A percentile compares a stretch with the other conserved stretches of the same genome.
phyloP scores from a whole-genome alignment of 1,140 invertebrate species.

The Pemphigus obesinymphae region DNA sequence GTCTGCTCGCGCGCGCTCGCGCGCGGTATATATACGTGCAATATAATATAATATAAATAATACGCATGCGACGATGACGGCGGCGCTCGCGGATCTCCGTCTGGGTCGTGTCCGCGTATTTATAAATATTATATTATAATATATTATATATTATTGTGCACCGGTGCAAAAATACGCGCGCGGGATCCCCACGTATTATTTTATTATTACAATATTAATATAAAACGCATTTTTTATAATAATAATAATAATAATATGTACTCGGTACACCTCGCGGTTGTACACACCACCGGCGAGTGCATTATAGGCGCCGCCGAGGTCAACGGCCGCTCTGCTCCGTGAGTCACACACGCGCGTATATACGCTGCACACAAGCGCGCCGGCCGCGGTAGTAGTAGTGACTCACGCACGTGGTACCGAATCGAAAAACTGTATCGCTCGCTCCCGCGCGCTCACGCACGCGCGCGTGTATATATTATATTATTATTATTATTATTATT shows the following conservation, averaged over 20 bases:
- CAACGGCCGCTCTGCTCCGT: background rate
- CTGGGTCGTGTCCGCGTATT: background rate
- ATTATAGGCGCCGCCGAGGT: conserved; percentile 8
- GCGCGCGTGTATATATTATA: too few relatives aligned
- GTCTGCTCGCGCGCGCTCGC: background rate
- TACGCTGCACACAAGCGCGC: background rate
- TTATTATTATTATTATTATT: too few relatives aligned
- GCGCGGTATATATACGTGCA: background rate
- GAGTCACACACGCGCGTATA: conserved; percentile 26
- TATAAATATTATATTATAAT: too few relatives aligned
- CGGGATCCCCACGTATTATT: too few relatives aligned
- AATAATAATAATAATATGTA: background rate
- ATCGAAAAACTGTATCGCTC: background rate
- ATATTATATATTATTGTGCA: too few relatives aligned
- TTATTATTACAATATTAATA: too few relatives aligned
- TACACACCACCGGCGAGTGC: background rate
- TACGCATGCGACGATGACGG: too few relatives aligned
- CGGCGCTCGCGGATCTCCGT: background rate
- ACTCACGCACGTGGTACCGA: background rate
- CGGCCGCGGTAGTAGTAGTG: background rate
- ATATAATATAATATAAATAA: too few relatives aligned
- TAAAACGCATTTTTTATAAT: too few relatives aligned
- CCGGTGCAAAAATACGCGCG: too few relatives aligned
- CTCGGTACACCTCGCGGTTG: background rate
- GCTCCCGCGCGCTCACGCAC: too few relatives aligned